Evolutionary conservation across 2,888 invertebrate species (phyloP), one percentile per base, ranked within the genome.

Genomic region (Erebia epiphron): DNA sequence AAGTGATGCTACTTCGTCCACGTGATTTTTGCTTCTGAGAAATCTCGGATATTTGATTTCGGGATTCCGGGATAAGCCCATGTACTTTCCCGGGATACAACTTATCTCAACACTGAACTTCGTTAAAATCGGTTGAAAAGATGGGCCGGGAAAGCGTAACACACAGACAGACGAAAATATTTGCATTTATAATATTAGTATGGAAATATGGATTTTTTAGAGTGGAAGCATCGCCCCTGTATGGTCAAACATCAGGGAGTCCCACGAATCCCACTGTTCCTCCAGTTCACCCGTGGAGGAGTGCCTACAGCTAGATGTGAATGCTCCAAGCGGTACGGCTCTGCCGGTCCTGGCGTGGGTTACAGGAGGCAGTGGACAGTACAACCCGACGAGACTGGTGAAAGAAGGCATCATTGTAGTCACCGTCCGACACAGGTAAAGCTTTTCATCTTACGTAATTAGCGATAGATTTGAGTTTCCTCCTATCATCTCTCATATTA

Each of bases 291-390:
- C 76, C 82, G 91, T 58, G 64, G 95, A 95, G 74, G 95, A 95
- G 75, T 96, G 96, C 77, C 88, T 96, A 0, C 94, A 94, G 75
- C 83, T 96, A 67, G 96, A 96, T 76, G 95, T 96, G 4, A 95
- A 95, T 80, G 91, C 93, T 5, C 95, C 96, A 69, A 77, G 85
- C 2, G 78, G 79, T 67, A 52, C 64, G 1, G 79, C 76, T 7
- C 84, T 86, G 84, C 88, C 92, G 0, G 89, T 92, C 11, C 77
- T 92, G 26, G 90, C 86, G 14, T 93, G 92, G 92, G 80, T 91
- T 9, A 80, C 83, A 9, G 88, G 87, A 8, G 84, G 85, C 14
- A 81, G 79, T 50, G 88, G 85, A 0, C 77, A 75, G 3, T 90
- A 87, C 71, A 74, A 84, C 69, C 87, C 92, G 0, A 81, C 82